These are phyloP conservation scores for Salticus scenicus DNA, from an alignment of 2,888 invertebrate species.

Conservation along the genomic window DNA sequence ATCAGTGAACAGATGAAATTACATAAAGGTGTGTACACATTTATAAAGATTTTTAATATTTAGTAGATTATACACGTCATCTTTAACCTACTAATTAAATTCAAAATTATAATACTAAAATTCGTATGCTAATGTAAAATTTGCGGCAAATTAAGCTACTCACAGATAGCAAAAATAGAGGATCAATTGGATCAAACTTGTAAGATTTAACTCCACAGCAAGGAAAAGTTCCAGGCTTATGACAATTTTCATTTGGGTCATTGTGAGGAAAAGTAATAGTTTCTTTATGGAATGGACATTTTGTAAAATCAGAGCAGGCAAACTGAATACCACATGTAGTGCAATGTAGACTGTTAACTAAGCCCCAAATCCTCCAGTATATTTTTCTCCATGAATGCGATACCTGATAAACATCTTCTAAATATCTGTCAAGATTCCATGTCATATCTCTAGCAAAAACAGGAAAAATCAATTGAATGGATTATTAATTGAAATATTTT, in stretches of 20 bases:
- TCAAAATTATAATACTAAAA: too few species aligned
- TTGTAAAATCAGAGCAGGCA: constrained; percentile 78
- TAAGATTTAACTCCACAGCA: constrained; percentile 92
- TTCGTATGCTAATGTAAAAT: too few species aligned
- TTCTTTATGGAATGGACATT: constrained; percentile 77
- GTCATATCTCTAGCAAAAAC: constrained; percentile 80
- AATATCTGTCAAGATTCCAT: constrained; percentile 88
- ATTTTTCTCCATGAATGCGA: constrained; percentile 91
- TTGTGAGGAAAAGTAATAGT: constrained; percentile 72
- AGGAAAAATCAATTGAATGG: too few species aligned
- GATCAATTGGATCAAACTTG: constrained; percentile 82
- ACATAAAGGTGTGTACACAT: too few species aligned
- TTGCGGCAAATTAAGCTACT: constrained; percentile 19
- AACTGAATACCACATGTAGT: constrained; percentile 80
- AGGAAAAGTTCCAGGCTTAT: constrained; percentile 80
- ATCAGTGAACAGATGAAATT: too few species aligned
- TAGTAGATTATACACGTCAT: too few species aligned
- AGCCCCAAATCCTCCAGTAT: constrained; percentile 95
- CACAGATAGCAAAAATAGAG: constrained; percentile 54
- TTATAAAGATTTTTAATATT: too few species aligned
- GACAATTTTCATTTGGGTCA: constrained; percentile 49
- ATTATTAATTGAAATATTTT: too few species aligned
- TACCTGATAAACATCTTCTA: constrained; percentile 84
- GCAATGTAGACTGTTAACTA: constrained; percentile 90
- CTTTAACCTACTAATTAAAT: too few species aligned